Conservation (phyloP, 2,888 invertebrate genomes). For the Merodon equestris region DNA sequence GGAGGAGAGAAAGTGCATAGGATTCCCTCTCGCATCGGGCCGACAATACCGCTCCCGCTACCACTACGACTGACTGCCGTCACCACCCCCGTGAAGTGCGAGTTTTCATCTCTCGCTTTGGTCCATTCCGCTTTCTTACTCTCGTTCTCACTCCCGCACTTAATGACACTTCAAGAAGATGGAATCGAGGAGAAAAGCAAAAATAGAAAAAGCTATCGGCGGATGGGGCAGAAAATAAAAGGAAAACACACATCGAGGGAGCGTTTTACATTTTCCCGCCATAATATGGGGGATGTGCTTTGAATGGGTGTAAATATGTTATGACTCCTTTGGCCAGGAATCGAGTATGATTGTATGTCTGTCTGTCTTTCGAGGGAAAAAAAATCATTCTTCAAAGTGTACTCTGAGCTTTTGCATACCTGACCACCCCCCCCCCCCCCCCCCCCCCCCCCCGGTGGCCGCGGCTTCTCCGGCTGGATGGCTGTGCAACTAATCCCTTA, state of each 20-base stretch:
- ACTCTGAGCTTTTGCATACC: slow-evolving; percentile 61
- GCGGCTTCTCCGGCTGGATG: slow-evolving; percentile 34
- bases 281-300: slow-evolving; percentile 48
- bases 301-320: slow-evolving; percentile 59
- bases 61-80: slow-evolving; percentile 9
- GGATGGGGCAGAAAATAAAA: slow-evolving; percentile 28
- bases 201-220: slow-evolving; percentile 54
- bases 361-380: slow-evolving; percentile 34
- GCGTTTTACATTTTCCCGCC: slow-evolving; percentile 65
- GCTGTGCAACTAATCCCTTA: slow-evolving; percentile 62
- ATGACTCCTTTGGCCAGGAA: slow-evolving; percentile 28
- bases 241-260: slow-evolving; percentile 28
- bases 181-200: slow-evolving; percentile 44
- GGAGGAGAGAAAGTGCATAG: slow-evolving; percentile 54
- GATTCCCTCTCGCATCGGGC: slow-evolving; percentile 44
- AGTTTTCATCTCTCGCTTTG: slow-evolving; percentile 30
- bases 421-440: slow-evolving; percentile 40
- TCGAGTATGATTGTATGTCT: slow-evolving; percentile 35
- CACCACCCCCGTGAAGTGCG: slow-evolving; percentile 32
- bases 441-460: too few relatives aligned
- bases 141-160: slow-evolving; percentile 37
- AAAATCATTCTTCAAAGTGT: slow-evolving; percentile 63
- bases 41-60: slow-evolving; percentile 17
- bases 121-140: slow-evolving; percentile 34
- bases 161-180: slow-evolving; percentile 64